Evolutionary conservation across 2,113 vertebrate species (phyloP).

Genomic region (Egretta garzetta): DNA sequence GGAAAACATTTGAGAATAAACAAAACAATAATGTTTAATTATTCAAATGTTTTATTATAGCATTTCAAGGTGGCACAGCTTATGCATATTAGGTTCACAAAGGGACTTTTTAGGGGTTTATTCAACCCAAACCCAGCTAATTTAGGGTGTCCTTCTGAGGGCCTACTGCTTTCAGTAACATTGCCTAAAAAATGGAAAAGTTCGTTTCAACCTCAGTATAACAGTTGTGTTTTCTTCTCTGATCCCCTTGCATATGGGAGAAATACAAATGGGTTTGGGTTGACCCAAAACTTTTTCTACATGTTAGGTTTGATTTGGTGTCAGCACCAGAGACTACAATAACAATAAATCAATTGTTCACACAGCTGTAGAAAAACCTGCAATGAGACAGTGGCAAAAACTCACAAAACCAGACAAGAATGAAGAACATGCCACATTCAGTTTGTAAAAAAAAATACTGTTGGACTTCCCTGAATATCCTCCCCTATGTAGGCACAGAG

Average conservation of each 20-base stretch:
- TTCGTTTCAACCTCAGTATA: not conserved
- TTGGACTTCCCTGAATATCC: not conserved
- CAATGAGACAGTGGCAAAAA: not conserved
- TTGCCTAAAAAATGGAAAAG: not conserved
- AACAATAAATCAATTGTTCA: not conserved
- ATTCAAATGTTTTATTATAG: not conserved
- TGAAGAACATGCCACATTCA: not conserved
- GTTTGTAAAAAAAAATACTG: not conserved
- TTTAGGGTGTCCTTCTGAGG: not conserved
- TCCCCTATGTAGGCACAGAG: not conserved
- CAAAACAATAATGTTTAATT: slow-evolving; percentile 6
- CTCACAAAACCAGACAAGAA: not conserved
- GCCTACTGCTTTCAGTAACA: not conserved
- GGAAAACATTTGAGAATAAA: not conserved
- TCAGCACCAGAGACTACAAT: not conserved
- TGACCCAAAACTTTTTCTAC: not conserved
- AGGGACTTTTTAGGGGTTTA: not conserved
- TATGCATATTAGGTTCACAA: not conserved
- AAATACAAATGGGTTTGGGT: not conserved
- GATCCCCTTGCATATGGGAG: not conserved
- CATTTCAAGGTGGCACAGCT: not conserved
- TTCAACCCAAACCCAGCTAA: not conserved
- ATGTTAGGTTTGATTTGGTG: not conserved
- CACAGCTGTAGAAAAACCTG: not conserved
- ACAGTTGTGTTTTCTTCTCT: not conserved